Conservation (phyloP, 2,797 vertebrate genomes). For the Morus bassanus region DNA sequence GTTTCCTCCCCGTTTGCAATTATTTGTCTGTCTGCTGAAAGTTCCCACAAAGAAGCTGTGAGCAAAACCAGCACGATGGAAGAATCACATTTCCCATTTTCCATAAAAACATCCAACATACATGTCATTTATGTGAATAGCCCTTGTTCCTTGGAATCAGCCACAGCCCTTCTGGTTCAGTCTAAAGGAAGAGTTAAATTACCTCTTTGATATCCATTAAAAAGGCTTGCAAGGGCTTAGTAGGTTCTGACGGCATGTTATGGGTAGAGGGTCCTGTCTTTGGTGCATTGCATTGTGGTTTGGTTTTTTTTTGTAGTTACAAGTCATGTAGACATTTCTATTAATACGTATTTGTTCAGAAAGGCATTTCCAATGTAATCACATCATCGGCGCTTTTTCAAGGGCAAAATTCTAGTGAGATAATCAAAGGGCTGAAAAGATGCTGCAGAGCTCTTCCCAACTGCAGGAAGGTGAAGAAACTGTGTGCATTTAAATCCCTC, state of each 20-base stretch:
- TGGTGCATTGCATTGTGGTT: no score
- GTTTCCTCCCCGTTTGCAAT: not conserved
- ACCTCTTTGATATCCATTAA: not conserved
- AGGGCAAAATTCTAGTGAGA: not conserved
- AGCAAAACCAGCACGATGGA: accelerated
- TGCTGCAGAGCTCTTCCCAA: not conserved
- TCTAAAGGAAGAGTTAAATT: not conserved
- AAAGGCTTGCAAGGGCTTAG: not conserved
- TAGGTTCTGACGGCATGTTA: accelerated
- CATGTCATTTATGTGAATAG: not conserved
- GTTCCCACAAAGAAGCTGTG: not conserved
- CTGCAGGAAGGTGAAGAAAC: not conserved
- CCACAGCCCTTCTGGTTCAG: not conserved
- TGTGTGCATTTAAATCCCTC: not conserved
- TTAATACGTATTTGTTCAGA: conserved; percentile 19
- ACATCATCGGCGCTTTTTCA: not conserved
- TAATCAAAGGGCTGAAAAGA: not conserved
- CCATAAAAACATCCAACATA: not conserved
- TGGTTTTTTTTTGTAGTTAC: not conserved
- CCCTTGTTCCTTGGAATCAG: not conserved
- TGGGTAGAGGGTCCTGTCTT: not conserved
- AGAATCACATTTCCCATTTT: not conserved
- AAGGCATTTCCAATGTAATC: conserved; percentile 25
- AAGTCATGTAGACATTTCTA: not conserved
- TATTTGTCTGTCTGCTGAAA: not conserved